phyloP scores from a whole-genome alignment of 2,113 vertebrate genomes.

The Corythornis vintsioides region DNA sequence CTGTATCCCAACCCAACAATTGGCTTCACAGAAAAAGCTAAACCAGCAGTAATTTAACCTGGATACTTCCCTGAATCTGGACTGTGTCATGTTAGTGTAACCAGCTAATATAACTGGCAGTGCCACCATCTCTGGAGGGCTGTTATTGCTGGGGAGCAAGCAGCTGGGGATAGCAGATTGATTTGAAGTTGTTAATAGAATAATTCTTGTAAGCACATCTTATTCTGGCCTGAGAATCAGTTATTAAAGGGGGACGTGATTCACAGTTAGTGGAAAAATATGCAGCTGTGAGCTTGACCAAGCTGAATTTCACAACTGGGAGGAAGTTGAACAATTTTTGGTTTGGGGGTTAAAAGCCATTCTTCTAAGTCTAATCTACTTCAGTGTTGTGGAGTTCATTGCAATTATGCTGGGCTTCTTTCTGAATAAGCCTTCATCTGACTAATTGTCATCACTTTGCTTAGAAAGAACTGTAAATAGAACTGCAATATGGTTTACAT shows the following conservation, averaged over 20 bases:
- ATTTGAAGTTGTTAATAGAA: slow-evolving; percentile 21
- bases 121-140: neutral
- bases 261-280: slow-evolving; percentile 25
- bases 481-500: neutral
- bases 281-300: slow-evolving; percentile 35
- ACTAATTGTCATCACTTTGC: neutral
- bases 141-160: neutral
- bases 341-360: neutral
- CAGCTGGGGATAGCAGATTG: neutral
- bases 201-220: neutral
- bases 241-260: slow-evolving; percentile 17
- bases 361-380: neutral
- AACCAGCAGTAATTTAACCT: neutral
- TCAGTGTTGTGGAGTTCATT: neutral
- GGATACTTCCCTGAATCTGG: neutral
- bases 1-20: neutral
- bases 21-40: neutral
- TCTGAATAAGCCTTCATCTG: neutral
- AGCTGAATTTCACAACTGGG: neutral
- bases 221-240: slow-evolving; percentile 27
- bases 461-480: neutral
- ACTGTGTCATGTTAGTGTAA: neutral
- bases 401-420: neutral
- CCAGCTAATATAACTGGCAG: neutral
- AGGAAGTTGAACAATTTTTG: neutral